Evolutionary conservation across 2,888 invertebrate genomes (phyloP).

Genomic region (Antheraea assamensis): DNA sequence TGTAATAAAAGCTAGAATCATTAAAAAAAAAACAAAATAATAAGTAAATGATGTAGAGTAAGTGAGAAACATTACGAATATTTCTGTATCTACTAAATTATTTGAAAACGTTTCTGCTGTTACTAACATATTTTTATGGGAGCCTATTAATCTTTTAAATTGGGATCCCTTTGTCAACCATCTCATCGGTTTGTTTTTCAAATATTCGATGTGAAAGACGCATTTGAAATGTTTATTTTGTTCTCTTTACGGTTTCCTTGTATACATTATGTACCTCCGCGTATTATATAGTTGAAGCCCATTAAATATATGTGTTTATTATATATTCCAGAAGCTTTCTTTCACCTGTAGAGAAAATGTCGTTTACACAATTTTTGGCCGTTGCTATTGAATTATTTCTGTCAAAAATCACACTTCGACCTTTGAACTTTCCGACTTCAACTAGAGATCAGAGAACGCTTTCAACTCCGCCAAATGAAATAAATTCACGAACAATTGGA

Average conservation of each 20-base stretch:
- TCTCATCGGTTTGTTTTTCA: not conserved
- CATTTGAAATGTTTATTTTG: conserved; percentile 17
- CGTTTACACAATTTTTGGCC: conserved; percentile 31
- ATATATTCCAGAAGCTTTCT: conserved; percentile 20
- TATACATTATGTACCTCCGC: not conserved
- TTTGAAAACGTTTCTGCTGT: not conserved
- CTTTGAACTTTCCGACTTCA: conserved; percentile 39
- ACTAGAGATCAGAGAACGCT: conserved; percentile 46
- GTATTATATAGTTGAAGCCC: conserved; percentile 13
- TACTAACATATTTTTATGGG: not conserved
- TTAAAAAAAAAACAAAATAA: too few relatives aligned
- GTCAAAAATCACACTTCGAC: conserved; percentile 37
- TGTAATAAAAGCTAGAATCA: too few relatives aligned
- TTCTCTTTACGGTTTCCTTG: conserved; percentile 1
- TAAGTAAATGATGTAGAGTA: not conserved
- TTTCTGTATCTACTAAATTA: not conserved
- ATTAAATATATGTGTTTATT: conserved; percentile 8
- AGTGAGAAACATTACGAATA: not conserved
- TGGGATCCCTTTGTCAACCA: not conserved
- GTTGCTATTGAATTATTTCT: conserved; percentile 45
- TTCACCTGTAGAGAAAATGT: conserved; percentile 25
- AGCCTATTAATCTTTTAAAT: conserved; percentile 1
- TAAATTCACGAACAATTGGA: conserved; percentile 33
- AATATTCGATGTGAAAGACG: conserved; percentile 5
- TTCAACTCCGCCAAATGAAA: conserved; percentile 49